Percentiles rank a stretch among this genome's conserved stretches.
Conservation (phyloP, 2,888 invertebrate genomes). For the Acanthosoma haemorrhoidale region DNA sequence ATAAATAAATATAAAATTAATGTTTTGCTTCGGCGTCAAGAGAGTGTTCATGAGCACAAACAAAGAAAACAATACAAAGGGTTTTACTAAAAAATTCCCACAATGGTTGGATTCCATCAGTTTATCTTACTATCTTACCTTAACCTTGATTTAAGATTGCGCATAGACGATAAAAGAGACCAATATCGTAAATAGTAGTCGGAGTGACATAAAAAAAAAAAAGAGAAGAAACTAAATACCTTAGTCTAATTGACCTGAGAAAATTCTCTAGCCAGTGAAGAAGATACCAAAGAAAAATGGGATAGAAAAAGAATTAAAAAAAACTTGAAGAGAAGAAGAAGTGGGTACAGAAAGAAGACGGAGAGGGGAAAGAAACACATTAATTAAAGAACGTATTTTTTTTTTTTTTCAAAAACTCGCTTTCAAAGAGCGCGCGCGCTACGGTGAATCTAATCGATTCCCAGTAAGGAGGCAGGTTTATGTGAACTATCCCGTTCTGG, state of each 20-base stretch:
- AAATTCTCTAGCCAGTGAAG: neutral
- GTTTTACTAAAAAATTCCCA: no score
- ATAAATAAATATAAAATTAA: no score
- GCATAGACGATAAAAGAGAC: no score
- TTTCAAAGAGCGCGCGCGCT: neutral
- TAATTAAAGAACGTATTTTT: neutral
- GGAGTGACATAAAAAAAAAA: no score
- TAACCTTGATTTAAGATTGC: no score
- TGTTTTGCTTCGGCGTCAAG: no score
- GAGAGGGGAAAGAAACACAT: neutral
- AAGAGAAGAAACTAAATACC: no score
- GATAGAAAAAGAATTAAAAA: neutral
- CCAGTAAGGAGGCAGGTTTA: neutral
- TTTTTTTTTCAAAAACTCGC: neutral
- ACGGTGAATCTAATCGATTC: slow-evolving; percentile 14
- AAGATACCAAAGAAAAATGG: neutral
- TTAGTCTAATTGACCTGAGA: neutral
- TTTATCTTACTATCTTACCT: no score
- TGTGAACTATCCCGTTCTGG: neutral
- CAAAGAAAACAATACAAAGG: no score
- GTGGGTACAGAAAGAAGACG: neutral
- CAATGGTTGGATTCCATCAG: no score
- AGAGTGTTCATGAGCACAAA: no score
- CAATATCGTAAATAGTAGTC: no score
- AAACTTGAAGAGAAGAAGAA: neutral